phyloP scores from a whole-genome alignment of 2,797 vertebrate species.

The Darevskia mixta region DNA sequence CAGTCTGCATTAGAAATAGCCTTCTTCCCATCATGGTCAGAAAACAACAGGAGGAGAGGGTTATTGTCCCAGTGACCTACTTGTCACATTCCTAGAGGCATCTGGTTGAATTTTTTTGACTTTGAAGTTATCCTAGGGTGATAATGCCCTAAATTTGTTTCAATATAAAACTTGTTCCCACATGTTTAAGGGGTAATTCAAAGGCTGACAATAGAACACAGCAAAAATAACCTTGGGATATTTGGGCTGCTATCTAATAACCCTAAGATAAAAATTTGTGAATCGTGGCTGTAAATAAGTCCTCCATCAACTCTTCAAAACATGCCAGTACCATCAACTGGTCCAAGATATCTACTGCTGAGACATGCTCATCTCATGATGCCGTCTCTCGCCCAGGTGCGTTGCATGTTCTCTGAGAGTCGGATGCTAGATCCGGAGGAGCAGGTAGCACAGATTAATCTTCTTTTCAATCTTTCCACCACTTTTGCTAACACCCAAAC shows the following conservation, averaged over 20 bases:
- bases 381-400: background rate
- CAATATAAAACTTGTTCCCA: background rate
- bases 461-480: conserved; percentile 7
- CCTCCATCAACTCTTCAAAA: background rate
- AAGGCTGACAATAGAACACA: background rate
- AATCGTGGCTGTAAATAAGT: background rate
- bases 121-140: no score
- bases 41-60: background rate
- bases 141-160: background rate
- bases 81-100: background rate
- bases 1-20: background rate
- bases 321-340: no score
- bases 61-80: no score
- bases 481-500: conserved; percentile 8
- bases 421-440: background rate
- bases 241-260: background rate
- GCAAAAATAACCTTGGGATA: background rate
- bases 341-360: background rate
- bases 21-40: background rate
- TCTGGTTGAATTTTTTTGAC: background rate
- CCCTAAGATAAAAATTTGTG: background rate
- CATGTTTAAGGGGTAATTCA: background rate
- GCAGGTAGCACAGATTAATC: background rate
- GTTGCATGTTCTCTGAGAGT: background rate
- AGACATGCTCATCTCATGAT: background rate